Conservation (phyloP, 2,888 invertebrate genomes). For the Macrosoma leucophasiata region DNA sequence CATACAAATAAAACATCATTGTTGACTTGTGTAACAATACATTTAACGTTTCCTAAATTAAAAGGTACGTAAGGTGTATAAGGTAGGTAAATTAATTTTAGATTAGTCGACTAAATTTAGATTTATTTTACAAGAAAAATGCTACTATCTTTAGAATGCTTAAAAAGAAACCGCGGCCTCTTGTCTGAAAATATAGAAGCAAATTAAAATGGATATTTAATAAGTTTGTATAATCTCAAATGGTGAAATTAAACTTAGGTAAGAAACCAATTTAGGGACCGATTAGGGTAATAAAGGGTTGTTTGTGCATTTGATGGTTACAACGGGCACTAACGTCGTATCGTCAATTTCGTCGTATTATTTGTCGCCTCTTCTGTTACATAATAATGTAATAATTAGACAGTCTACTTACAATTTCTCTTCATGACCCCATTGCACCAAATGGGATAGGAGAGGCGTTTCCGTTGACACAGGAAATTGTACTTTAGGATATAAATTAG, state of each 20-base stretch:
- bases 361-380: neutral
- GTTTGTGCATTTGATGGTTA: neutral
- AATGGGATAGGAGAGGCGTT: constrained; percentile 87
- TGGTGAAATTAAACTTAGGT: neutral
- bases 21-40: neutral
- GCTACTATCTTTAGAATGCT: too few relatives aligned
- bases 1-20: neutral
- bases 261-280: neutral
- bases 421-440: constrained; percentile 88
- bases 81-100: too few relatives aligned
- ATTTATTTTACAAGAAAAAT: too few relatives aligned
- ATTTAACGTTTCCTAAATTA: neutral
- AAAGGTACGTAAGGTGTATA: too few relatives aligned
- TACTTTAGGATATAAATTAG: constrained; percentile 82
- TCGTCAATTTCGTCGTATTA: neutral
- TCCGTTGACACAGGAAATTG: constrained; percentile 88
- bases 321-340: neutral
- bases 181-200: too few relatives aligned
- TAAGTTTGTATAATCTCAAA: neutral
- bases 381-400: neutral
- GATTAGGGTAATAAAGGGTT: neutral
- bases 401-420: constrained; percentile 72
- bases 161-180: too few relatives aligned
- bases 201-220: too few relatives aligned
- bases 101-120: too few relatives aligned